Base-by-base conservation (phyloP, 92 coral and sea anemone genomes). In the Virgularia gustaviana region DNA sequence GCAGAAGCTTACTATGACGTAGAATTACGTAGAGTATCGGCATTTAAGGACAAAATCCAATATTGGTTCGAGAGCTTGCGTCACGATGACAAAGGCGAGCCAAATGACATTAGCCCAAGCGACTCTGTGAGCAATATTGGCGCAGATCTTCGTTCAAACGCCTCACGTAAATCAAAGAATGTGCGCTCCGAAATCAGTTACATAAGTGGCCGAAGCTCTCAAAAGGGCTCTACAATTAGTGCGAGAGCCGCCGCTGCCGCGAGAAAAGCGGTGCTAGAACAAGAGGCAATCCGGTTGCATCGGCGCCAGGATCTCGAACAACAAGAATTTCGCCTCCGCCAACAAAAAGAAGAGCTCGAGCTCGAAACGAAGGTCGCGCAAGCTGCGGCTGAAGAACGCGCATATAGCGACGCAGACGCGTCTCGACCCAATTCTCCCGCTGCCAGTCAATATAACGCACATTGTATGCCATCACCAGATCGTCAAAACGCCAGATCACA, bases 311-410 rank as follows among this genome's bases (percentile, higher is more conserved):
- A 58, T 11, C 77, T 83, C 24, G 49, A 78, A 64, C 41, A 62
- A 49, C 68, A 70, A 52, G 87, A 77, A 43, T 47, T 83, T 23
- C 52, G 79, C 31, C 25, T 83, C 2, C 78, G 71, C 36, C 83
- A 71, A 43, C 33, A 49, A 6, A 83, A 56, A 34, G 72, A 38
- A 53, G 66, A 79, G 9, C 32, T 83, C 28, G 79, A 77, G 31
- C 75, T 83, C 33, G 74, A 83, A 72, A 78, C 79, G 4, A 67
- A 71, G 11, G 28, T 77, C 6, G 83, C 67, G 30, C 70, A 70
- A 36, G 83, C 79, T 10, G 67, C 36, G 47, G 85, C 51, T 3
- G 3, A 43, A 43, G 51, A 43, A 20, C 51, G 51, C 19, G 19
- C 51, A 1, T 43, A 43, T 20, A 43, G 51, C 3, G 51, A 43